These are phyloP conservation scores for Pachyrhynchus sulphureomaculatus DNA, from an alignment of 1,140 invertebrate species.

Conservation along the genomic window DNA sequence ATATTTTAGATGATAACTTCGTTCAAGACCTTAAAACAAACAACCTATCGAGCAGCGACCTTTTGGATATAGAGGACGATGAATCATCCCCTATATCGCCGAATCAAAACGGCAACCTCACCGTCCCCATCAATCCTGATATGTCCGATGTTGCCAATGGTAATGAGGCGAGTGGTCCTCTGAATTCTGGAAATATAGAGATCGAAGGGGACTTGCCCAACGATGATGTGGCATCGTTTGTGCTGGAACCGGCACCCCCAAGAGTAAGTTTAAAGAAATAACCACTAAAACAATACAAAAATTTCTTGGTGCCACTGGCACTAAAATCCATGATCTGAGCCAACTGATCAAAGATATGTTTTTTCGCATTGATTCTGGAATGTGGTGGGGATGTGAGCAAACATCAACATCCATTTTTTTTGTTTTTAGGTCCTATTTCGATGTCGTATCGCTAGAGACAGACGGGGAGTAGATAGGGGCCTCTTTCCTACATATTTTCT, in stretches of 20 bases:
- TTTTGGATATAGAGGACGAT: constrained; percentile 60
- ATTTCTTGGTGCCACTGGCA: too few relatives aligned
- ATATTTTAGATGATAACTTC: constrained; percentile 49
- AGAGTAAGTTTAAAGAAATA: constrained; percentile 10
- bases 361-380: too few relatives aligned
- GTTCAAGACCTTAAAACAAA: constrained; percentile 57
- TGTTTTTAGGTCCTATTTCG: constrained; percentile 84
- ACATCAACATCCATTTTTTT: too few relatives aligned
- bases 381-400: too few relatives aligned
- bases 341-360: too few relatives aligned
- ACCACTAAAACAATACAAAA: too few relatives aligned
- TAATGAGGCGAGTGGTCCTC: background rate
- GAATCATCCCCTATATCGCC: constrained; percentile 62
- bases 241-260: constrained; percentile 86
- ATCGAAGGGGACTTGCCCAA: constrained; percentile 75
- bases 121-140: constrained; percentile 55
- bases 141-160: background rate
- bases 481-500: constrained; percentile 98
- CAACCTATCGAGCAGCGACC: constrained; percentile 43
- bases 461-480: constrained; percentile 96
- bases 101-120: constrained; percentile 52
- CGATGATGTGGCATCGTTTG: constrained; percentile 89
- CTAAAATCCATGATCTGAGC: too few relatives aligned
- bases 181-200: constrained; percentile 51
- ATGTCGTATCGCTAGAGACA: constrained; percentile 94